Evolutionary conservation across 2,113 vertebrate genomes (phyloP).

Genomic region (Centrocercus urophasianus): DNA sequence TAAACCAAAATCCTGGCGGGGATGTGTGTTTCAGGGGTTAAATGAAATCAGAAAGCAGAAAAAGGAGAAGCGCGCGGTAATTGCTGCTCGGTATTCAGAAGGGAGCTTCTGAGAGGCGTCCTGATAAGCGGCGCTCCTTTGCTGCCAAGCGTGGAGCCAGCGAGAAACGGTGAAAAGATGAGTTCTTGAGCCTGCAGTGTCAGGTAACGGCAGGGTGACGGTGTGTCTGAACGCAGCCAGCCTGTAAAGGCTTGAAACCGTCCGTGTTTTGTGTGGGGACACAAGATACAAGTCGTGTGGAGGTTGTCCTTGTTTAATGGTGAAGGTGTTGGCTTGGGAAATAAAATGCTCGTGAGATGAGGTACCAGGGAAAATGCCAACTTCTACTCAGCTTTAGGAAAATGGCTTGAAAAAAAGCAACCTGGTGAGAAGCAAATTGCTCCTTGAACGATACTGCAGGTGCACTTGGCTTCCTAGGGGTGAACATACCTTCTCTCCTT

Average conservation of each 20-base stretch:
- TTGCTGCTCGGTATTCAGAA: neutral
- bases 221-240: neutral
- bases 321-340: neutral
- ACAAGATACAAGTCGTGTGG: neutral
- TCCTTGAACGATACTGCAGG: neutral
- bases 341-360: neutral
- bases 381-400: neutral
- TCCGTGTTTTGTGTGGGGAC: neutral
- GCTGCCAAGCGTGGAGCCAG: too few relatives aligned
- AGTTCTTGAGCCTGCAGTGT: fast-evolving
- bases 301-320: neutral
- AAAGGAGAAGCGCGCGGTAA: neutral
- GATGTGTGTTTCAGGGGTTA: neutral
- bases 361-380: neutral
- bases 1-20: neutral
- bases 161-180: fast-evolving
- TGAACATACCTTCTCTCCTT: fast-evolving
- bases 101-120: neutral
- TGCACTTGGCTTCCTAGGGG: neutral
- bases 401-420: neutral
- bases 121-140: neutral
- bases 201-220: neutral
- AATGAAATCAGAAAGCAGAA: neutral
- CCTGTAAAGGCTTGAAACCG: neutral
- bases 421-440: neutral